phyloP scores from a whole-genome alignment of 2,888 invertebrate species.

The Papilio protenor region DNA sequence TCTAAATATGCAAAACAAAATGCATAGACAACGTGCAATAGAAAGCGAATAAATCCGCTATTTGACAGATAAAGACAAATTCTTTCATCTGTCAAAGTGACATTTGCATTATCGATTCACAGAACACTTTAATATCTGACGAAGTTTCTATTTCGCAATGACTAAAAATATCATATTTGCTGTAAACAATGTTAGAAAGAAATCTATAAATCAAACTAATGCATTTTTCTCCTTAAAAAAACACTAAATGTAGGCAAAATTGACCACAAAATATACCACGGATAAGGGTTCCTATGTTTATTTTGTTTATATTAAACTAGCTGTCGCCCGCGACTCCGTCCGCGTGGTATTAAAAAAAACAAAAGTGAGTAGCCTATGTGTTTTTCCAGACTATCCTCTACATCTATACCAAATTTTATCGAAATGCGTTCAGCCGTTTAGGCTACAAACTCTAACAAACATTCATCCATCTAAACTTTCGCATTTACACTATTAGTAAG shows the following conservation, averaged over 20 bases:
- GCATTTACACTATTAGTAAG: too few species aligned
- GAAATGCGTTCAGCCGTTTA: too few species aligned
- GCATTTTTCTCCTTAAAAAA: neutral
- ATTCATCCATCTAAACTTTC: too few species aligned
- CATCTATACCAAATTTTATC: too few species aligned
- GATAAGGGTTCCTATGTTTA: neutral
- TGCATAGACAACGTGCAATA: slow-evolving; percentile 23
- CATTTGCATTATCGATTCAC: neutral
- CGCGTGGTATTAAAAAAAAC: too few species aligned
- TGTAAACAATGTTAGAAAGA: neutral
- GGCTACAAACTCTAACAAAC: too few species aligned
- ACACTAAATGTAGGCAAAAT: neutral
- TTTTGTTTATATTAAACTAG: neutral
- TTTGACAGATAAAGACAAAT: slow-evolving; percentile 12
- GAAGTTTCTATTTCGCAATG: neutral
- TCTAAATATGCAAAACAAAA: slow-evolving; percentile 23
- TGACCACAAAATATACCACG: neutral
- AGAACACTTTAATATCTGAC: neutral
- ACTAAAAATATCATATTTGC: neutral
- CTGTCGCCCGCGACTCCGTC: too few species aligned
- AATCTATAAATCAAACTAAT: neutral
- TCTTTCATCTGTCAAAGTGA: slow-evolving; percentile 6
- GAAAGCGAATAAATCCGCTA: slow-evolving; percentile 17
- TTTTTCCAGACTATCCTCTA: too few species aligned
- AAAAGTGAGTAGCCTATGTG: too few species aligned